Evolutionary conservation across 2,113 vertebrate species (phyloP).

Genomic region (Orthonyx spaldingii): DNA sequence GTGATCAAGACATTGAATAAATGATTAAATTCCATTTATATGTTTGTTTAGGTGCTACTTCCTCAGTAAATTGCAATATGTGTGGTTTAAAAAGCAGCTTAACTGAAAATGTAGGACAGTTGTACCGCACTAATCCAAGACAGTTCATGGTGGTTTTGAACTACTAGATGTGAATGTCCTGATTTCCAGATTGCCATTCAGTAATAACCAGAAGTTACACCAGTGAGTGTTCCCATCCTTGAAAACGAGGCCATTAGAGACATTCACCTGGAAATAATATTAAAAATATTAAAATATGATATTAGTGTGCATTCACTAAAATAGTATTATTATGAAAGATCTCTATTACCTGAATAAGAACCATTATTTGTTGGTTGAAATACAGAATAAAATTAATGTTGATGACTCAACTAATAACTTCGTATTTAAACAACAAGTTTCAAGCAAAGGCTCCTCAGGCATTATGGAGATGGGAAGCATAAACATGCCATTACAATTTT

Average conservation of each 20-base stretch:
- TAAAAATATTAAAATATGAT: background rate
- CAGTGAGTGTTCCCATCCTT: background rate
- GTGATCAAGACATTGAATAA: background rate
- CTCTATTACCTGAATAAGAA: background rate
- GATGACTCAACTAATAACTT: conserved; percentile 27
- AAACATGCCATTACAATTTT: conserved; percentile 36
- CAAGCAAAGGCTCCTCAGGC: conserved; percentile 28
- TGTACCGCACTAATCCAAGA: background rate
- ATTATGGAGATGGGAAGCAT: background rate
- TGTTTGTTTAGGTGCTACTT: background rate
- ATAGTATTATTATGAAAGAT: background rate
- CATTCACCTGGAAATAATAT: background rate
- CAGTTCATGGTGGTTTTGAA: background rate
- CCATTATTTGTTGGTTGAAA: background rate
- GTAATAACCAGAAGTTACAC: background rate
- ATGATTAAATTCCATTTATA: background rate
- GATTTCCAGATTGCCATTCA: background rate
- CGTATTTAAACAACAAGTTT: conserved; percentile 19
- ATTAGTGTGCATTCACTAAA: background rate
- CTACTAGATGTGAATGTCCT: background rate
- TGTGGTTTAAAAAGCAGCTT: background rate
- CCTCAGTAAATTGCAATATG: background rate
- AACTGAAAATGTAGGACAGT: background rate
- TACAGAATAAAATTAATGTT: background rate
- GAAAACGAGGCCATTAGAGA: background rate